phyloP scores from a whole-genome alignment of 2,888 invertebrate genomes.

The Drosophila leonis region DNA sequence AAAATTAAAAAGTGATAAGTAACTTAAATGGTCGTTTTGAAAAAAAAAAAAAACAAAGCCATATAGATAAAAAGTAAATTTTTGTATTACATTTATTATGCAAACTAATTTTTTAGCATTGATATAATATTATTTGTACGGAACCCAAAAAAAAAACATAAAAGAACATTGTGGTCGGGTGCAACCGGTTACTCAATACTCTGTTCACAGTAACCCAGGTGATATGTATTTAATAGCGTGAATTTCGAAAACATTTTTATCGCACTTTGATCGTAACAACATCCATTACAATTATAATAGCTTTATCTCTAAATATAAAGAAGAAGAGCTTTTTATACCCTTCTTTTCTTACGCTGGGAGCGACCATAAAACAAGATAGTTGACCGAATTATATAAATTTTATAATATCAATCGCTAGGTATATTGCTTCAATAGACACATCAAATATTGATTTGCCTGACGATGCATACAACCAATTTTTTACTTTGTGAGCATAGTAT shows the following conservation, averaged over 20 bases:
- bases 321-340: too few species aligned
- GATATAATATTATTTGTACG: conserved; percentile 12
- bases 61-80: neutral
- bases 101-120: conserved; percentile 3
- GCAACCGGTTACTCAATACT: neutral
- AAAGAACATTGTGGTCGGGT: conserved; percentile 4
- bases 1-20: conserved; percentile 56
- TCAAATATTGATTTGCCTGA: too few species aligned
- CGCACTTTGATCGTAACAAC: neutral
- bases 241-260: neutral
- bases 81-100: conserved; percentile 6
- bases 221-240: neutral
- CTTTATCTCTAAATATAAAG: too few species aligned
- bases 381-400: too few species aligned
- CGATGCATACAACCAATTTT: too few species aligned
- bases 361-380: too few species aligned
- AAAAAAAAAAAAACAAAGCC: conserved; percentile 3
- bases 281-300: neutral
- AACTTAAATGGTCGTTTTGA: conserved; percentile 28
- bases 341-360: too few species aligned
- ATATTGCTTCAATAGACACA: too few species aligned
- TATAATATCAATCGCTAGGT: too few species aligned
- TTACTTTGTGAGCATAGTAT: conserved; percentile 31
- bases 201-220: neutral
- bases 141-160: conserved; percentile 28